These are phyloP conservation scores for Hypolimnas misippus DNA, from an alignment of 2,888 invertebrate genomes.

Conservation along the genomic window DNA sequence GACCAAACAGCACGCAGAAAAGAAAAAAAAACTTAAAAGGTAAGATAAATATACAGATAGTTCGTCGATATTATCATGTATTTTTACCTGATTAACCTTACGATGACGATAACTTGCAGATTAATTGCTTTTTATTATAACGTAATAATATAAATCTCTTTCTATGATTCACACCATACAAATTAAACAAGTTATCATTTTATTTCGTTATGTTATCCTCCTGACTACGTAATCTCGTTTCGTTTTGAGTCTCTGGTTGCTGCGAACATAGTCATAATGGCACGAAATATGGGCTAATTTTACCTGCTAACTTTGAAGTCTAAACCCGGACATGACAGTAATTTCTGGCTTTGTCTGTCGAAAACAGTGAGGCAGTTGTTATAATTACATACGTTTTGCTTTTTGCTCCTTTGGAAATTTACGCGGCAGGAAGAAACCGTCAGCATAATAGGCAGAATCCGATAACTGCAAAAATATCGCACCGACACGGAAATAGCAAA, in stretches of 20 bases:
- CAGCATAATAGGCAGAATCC: not conserved
- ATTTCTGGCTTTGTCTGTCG: too few relatives aligned
- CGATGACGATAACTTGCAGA: not conserved
- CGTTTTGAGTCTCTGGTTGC: too few relatives aligned
- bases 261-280: slow-evolving; percentile 1
- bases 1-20: slow-evolving; percentile 30
- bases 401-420: slow-evolving; percentile 7
- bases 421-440: not conserved
- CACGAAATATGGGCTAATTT: not conserved
- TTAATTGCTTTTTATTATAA: too few relatives aligned
- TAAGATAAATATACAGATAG: not conserved
- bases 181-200: not conserved
- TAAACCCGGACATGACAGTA: not conserved
- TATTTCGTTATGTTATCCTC: not conserved
- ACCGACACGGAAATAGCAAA: slow-evolving; percentile 1
- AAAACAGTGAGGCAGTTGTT: not conserved
- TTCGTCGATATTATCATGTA: not conserved
- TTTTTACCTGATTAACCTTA: not conserved
- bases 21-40: slow-evolving; percentile 21
- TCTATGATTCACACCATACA: too few relatives aligned
- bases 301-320: slow-evolving; percentile 5
- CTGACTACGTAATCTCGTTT: not conserved
- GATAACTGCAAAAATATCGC: slow-evolving; percentile 10
- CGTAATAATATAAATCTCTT: too few relatives aligned
- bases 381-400: not conserved